phyloP scores from a whole-genome alignment of 64 coral and sea anemone species.

The Actinia tenebrosa region DNA sequence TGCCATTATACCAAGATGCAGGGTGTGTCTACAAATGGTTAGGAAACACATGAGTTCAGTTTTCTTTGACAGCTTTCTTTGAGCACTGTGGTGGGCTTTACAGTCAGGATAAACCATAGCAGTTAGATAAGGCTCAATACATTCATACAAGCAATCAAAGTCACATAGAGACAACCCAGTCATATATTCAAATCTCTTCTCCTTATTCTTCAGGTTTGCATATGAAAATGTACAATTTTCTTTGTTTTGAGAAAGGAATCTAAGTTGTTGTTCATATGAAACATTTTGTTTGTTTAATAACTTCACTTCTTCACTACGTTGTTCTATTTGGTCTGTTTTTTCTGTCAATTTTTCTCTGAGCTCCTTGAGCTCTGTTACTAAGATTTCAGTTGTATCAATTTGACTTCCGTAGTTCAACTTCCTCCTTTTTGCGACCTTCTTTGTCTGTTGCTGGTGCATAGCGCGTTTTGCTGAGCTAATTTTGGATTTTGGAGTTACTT shows the following conservation, averaged over 20 bases:
- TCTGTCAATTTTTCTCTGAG: slow-evolving; percentile 25
- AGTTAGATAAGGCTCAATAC: slow-evolving; percentile 44
- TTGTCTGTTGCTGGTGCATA: too few species aligned
- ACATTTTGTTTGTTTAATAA: slow-evolving; percentile 13
- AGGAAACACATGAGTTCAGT: slow-evolving; percentile 50
- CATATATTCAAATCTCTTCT: slow-evolving; percentile 31
- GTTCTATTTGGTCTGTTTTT: slow-evolving; percentile 15
- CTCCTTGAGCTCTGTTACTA: too few species aligned
- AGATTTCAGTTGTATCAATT: too few species aligned
- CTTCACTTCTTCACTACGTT: not conserved
- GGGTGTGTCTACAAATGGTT: slow-evolving; percentile 33
- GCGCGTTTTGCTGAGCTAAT: too few species aligned
- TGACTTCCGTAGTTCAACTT: too few species aligned
- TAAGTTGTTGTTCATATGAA: slow-evolving; percentile 22
- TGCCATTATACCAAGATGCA: slow-evolving; percentile 40
- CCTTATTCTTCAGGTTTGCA: slow-evolving; percentile 5
- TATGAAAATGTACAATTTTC: slow-evolving; percentile 39
- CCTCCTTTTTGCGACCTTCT: too few species aligned
- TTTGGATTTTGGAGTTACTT: not conserved
- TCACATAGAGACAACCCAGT: slow-evolving; percentile 35
- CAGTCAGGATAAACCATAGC: slow-evolving; percentile 51
- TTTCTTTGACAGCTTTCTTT: slow-evolving; percentile 41
- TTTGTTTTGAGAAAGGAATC: slow-evolving; percentile 16
- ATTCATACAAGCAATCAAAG: slow-evolving; percentile 59
- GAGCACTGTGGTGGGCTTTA: slow-evolving; percentile 11